A percentile compares a stretch with the other conserved stretches of the same genome.
These are phyloP conservation scores for Lepus oiostolus DNA, from an alignment of 2,797 vertebrate genomes.

Conservation along the genomic window DNA sequence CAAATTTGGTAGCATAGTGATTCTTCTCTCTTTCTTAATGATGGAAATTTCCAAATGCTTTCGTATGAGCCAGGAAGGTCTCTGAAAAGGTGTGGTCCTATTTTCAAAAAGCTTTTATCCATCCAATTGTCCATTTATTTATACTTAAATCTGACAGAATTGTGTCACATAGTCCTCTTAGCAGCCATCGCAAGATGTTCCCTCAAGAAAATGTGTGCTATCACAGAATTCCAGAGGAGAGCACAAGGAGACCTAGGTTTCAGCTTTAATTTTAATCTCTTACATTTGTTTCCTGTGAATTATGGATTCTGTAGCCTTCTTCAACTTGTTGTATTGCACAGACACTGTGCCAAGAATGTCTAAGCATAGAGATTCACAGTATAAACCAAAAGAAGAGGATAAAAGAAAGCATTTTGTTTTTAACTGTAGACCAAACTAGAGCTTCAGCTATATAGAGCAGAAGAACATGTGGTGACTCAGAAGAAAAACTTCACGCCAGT, in stretches of 20 bases:
- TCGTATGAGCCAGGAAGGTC: background rate
- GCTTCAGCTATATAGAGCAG: background rate
- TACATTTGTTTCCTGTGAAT: background rate
- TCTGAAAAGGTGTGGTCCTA: background rate
- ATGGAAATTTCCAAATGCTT: background rate
- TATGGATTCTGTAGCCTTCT: background rate
- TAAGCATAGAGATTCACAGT: background rate
- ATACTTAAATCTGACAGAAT: background rate
- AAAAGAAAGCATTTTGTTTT: background rate
- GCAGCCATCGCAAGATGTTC: background rate
- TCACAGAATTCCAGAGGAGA: background rate
- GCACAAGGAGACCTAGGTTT: background rate
- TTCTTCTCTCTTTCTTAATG: background rate
- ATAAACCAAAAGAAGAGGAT: background rate
- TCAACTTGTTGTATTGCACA: background rate
- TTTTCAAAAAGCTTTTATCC: constrained; percentile 27
- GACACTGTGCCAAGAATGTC: background rate
- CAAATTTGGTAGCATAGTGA: too few species aligned
- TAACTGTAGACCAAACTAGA: background rate
- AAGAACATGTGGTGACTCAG: background rate
- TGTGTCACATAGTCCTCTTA: background rate
- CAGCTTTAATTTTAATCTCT: background rate
- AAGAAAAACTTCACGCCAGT: background rate
- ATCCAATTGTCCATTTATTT: background rate
- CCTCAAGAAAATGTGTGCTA: background rate